Conservation (phyloP, 1,140 invertebrate species). For the Caenorhabditis inopinata region DNA sequence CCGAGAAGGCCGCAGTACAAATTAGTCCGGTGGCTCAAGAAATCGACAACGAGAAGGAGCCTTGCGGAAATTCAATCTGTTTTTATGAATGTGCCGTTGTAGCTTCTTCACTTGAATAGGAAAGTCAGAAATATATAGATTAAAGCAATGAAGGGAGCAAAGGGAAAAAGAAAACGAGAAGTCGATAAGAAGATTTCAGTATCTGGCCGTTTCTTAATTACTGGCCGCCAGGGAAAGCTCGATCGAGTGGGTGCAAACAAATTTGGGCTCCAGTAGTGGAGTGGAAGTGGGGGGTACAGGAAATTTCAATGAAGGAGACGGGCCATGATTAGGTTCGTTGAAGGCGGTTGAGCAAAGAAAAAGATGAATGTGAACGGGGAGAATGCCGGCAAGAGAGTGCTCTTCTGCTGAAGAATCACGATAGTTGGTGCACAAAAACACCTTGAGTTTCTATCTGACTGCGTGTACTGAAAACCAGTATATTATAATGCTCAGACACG, state of each 20-base stretch:
- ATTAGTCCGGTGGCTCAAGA: conserved; percentile 3
- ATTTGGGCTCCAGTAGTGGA: neutral
- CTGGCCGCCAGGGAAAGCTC: neutral
- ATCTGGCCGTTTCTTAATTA: neutral
- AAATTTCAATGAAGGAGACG: conserved; percentile 17
- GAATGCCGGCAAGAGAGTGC: neutral
- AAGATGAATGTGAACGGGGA: neutral
- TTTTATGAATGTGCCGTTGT: conserved; percentile 8
- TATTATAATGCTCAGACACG: no score
- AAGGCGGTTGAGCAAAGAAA: neutral
- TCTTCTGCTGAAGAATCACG: no score
- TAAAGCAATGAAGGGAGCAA: no score
- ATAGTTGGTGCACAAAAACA: neutral
- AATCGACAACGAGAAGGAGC: neutral
- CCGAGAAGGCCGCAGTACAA: neutral
- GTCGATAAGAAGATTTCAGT: neutral
- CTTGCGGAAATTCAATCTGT: conserved; percentile 11
- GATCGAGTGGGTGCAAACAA: conserved; percentile 26
- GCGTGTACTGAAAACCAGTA: neutral
- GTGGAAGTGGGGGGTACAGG: neutral
- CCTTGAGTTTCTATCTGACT: neutral
- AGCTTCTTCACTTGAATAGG: neutral
- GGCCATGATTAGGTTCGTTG: conserved; percentile 25
- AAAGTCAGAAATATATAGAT: neutral
- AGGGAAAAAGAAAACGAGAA: neutral